phyloP scores from a whole-genome alignment of 2,888 invertebrate species.

The Dasypogon diadema region DNA sequence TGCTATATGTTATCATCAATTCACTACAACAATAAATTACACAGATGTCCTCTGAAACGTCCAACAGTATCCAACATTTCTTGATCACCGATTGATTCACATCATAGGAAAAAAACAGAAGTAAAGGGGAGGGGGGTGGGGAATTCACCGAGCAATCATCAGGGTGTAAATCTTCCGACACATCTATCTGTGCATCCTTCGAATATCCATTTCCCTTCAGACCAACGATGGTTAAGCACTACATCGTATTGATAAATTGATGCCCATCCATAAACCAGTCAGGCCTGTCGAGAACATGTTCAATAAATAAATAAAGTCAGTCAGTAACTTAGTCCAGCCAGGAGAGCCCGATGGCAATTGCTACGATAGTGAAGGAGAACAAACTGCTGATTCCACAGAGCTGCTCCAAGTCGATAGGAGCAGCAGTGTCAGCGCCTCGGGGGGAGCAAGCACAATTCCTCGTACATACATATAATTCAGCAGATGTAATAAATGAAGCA shows the following conservation, averaged over 20 bases:
- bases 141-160: slow-evolving; percentile 51
- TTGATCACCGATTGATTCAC: slow-evolving; percentile 40
- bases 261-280: slow-evolving; percentile 60
- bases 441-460: slow-evolving; percentile 35
- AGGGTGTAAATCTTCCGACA: slow-evolving; percentile 53
- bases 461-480: slow-evolving; percentile 50
- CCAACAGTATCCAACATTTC: slow-evolving; percentile 30
- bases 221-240: slow-evolving; percentile 59
- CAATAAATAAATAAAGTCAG: slow-evolving; percentile 60
- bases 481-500: slow-evolving; percentile 56
- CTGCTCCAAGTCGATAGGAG: background rate
- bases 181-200: slow-evolving; percentile 33
- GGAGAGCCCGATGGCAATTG: slow-evolving; percentile 41
- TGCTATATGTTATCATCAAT: slow-evolving; percentile 43
- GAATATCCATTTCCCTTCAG: slow-evolving; percentile 52
- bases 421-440: slow-evolving; percentile 9
- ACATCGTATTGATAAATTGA: slow-evolving; percentile 60
- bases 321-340: slow-evolving; percentile 57
- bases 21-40: slow-evolving; percentile 29
- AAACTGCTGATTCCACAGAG: slow-evolving; percentile 36
- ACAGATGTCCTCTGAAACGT: slow-evolving; percentile 39
- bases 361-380: slow-evolving; percentile 33
- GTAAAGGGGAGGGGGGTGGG: slow-evolving; percentile 3
- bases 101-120: slow-evolving; percentile 8
- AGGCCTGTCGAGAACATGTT: slow-evolving; percentile 60